Conservation (phyloP, 1,140 invertebrate species). For the Psix sp. region DNA sequence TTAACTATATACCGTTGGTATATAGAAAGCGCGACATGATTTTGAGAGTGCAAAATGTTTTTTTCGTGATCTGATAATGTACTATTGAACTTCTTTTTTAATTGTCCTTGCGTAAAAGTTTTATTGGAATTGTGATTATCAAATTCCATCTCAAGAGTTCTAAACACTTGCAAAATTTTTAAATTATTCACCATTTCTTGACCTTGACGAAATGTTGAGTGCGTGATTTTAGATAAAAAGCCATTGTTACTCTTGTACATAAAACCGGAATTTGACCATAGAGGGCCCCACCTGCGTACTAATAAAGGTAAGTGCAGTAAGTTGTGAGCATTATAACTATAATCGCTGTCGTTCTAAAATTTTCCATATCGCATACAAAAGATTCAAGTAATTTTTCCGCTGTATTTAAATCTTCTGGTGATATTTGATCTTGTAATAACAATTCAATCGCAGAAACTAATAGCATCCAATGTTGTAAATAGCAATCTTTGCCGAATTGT, state of each 20-base stretch:
- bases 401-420: constrained; percentile 8
- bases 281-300: constrained; percentile 21
- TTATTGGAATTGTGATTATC: constrained; percentile 8
- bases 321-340: constrained; percentile 22
- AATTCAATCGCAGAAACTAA: constrained; percentile 10
- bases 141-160: constrained; percentile 6
- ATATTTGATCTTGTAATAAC: constrained; percentile 17
- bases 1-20: too few species aligned
- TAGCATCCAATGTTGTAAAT: constrained; percentile 21
- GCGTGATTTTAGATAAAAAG: too few species aligned
- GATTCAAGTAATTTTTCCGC: constrained; percentile 15
- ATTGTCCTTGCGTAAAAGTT: not conserved
- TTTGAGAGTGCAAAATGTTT: too few species aligned
- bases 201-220: constrained; percentile 12
- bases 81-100: not conserved
- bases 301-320: too few species aligned
- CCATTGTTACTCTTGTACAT: constrained; percentile 19
- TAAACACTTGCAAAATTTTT: too few species aligned
- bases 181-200: constrained; percentile 21
- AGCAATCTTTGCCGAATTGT: constrained; percentile 41
- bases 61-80: too few species aligned
- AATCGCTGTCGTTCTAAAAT: constrained; percentile 15
- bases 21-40: too few species aligned
- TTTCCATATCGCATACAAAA: constrained; percentile 22
- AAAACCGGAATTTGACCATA: constrained; percentile 31